Evolutionary conservation across 2,888 invertebrate genomes (phyloP).

Genomic region (Polyploca ridens): DNA sequence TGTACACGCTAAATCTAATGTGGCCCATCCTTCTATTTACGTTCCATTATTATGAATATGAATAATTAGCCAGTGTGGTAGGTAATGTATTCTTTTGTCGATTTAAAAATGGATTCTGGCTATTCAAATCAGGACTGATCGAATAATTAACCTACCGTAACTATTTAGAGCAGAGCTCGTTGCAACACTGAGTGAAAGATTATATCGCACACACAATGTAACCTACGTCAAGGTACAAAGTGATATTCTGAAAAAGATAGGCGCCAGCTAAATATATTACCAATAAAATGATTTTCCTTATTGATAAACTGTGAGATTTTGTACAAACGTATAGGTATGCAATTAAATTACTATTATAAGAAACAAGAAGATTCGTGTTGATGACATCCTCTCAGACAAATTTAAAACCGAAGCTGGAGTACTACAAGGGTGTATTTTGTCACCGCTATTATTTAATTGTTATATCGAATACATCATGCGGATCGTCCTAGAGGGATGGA

Average conservation of each 20-base stretch:
- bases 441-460: too few species aligned
- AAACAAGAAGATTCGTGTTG: too few species aligned
- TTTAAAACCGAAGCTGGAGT: too few species aligned
- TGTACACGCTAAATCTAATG: not conserved
- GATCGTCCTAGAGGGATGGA: too few species aligned
- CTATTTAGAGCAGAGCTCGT: conserved; percentile 2
- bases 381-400: too few species aligned
- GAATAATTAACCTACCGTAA: conserved; percentile 9
- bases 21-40: not conserved
- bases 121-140: not conserved
- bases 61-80: not conserved
- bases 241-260: not conserved
- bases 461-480: too few species aligned
- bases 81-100: conserved; percentile 15
- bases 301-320: too few species aligned
- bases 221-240: conserved; percentile 6
- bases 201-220: not conserved
- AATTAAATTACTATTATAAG: too few species aligned
- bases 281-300: not conserved
- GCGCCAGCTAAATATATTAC: not conserved
- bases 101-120: not conserved
- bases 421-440: too few species aligned
- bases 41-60: not conserved
- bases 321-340: too few species aligned
- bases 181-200: not conserved